Conservation (phyloP, 2,888 invertebrate genomes). For the Drosophila koepferae region DNA sequence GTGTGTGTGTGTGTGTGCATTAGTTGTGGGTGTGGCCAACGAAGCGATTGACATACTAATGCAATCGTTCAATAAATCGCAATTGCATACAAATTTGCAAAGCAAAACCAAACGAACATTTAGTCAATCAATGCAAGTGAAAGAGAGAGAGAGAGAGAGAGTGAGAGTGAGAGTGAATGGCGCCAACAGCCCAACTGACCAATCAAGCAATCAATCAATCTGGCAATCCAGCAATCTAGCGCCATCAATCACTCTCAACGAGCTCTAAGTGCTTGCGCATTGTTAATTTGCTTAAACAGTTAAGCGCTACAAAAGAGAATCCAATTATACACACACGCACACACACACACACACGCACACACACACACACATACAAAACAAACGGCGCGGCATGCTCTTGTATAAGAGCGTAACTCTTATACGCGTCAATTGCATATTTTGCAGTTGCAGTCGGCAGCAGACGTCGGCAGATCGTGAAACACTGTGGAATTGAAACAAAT, state of each 20-base stretch:
- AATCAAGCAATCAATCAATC: slow-evolving; percentile 49
- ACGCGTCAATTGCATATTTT: not conserved
- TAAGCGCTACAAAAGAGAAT: slow-evolving; percentile 4
- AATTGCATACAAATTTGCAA: slow-evolving; percentile 63
- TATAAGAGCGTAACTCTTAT: not conserved
- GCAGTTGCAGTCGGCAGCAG: not conserved
- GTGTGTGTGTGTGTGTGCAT: not conserved
- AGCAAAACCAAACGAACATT: slow-evolving; percentile 19
- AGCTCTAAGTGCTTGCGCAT: slow-evolving; percentile 23
- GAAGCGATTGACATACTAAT: slow-evolving; percentile 54
- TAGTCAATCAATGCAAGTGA: slow-evolving; percentile 32
- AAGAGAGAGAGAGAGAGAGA: too few relatives aligned
- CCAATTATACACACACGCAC: not conserved
- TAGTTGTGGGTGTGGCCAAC: slow-evolving; percentile 17
- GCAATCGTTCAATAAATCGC: slow-evolving; percentile 75
- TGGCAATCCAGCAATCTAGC: not conserved
- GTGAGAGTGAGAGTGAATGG: slow-evolving; percentile 6
- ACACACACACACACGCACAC: not conserved
- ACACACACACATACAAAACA: too few relatives aligned
- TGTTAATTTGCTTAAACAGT: slow-evolving; percentile 24
- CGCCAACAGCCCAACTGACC: slow-evolving; percentile 20
- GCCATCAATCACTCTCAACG: slow-evolving; percentile 24
- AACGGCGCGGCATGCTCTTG: not conserved
- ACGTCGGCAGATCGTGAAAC: not conserved
- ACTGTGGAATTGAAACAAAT: not conserved